A percentile compares a stretch with the other conserved stretches of the same genome.
These are phyloP conservation scores for Sicus ferrugineus DNA, from an alignment of 2,888 invertebrate genomes.

Conservation along the genomic window DNA sequence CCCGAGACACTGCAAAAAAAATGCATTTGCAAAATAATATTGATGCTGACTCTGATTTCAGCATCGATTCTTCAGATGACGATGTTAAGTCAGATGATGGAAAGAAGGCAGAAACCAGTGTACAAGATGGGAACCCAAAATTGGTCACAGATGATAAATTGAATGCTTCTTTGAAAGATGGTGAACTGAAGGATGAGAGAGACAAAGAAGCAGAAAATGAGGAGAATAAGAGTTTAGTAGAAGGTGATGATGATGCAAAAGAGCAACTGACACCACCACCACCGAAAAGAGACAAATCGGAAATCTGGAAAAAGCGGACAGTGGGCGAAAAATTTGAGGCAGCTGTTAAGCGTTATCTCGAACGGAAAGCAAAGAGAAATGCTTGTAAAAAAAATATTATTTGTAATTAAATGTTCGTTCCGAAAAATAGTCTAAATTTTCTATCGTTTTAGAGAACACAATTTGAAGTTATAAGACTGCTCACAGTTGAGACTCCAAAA, in stretches of 20 bases:
- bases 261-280: constrained; percentile 37
- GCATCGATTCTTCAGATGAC: constrained; percentile 69
- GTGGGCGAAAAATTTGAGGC: constrained; percentile 79
- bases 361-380: constrained; percentile 72
- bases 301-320: constrained; percentile 86
- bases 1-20: constrained; percentile 66
- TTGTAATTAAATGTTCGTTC: too few species aligned
- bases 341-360: constrained; percentile 78
- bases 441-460: background rate
- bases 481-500: background rate
- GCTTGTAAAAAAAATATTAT: constrained; percentile 34
- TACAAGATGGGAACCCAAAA: constrained; percentile 21
- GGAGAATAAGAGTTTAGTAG: constrained; percentile 38
- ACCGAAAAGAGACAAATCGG: constrained; percentile 73
- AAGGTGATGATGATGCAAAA: too few species aligned
- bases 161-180: too few species aligned
- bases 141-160: background rate
- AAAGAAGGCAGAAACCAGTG: constrained; percentile 23
- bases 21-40: constrained; percentile 70
- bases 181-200: background rate
- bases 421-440: too few species aligned
- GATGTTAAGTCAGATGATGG: constrained; percentile 58
- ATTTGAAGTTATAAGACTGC: background rate
- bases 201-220: constrained; percentile 42
- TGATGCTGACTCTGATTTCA: constrained; percentile 78